These are phyloP conservation scores for Rhinogobius similis DNA, from an alignment of 2,113 vertebrate genomes.

Conservation along the genomic window DNA sequence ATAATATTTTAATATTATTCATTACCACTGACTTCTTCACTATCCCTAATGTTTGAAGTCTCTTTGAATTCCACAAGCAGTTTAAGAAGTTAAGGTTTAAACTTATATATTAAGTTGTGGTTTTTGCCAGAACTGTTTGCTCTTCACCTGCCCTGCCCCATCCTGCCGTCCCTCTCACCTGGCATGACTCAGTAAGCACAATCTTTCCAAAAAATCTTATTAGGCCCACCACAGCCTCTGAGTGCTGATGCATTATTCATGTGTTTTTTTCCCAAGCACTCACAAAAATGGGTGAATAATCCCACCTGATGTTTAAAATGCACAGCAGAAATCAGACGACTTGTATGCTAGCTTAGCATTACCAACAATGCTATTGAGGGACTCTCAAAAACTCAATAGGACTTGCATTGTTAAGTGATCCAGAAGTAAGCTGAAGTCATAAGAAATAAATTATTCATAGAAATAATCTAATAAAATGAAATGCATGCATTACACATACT, in stretches of 20 bases:
- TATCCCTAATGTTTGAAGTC: no score
- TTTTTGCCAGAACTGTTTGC: conserved; percentile 28
- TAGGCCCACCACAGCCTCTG: conserved; percentile 56
- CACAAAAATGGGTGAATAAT: conserved; percentile 56
- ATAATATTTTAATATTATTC: no score
- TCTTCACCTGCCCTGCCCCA: conserved; percentile 35
- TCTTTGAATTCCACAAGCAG: no score
- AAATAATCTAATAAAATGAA: conserved; percentile 17
- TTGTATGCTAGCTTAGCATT: conserved; percentile 29
- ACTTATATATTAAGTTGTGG: neutral
- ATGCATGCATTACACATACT: conserved; percentile 14
- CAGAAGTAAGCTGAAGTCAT: neutral
- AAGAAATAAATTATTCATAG: neutral
- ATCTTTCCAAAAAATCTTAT: conserved; percentile 67
- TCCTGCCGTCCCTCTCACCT: conserved; percentile 21
- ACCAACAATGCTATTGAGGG: conserved; percentile 17
- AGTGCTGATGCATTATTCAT: conserved; percentile 69
- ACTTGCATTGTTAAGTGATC: conserved; percentile 3
- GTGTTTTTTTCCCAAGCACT: conserved; percentile 38
- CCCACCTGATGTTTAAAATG: conserved; percentile 62
- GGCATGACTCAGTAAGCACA: conserved; percentile 56
- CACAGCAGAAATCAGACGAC: conserved; percentile 41
- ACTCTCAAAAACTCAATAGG: neutral
- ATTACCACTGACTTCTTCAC: no score
- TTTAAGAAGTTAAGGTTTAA: neutral